Conservation (phyloP, 2,888 invertebrate species). For the Thera obeliscata region DNA sequence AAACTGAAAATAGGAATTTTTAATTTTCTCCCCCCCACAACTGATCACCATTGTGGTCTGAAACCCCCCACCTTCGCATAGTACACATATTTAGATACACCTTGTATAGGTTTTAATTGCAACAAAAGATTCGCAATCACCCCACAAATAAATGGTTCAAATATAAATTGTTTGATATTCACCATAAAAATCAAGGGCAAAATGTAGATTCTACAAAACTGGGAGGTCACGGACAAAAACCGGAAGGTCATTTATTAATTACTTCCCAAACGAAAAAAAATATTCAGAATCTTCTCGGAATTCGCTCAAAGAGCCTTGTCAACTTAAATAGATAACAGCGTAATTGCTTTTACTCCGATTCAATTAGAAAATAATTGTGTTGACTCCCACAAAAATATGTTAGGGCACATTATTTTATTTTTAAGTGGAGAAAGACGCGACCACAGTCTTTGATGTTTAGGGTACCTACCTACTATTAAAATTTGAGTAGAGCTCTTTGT, state of each 20-base stretch:
- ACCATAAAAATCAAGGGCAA: neutral
- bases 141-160: neutral
- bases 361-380: constrained; percentile 36
- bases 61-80: too few species aligned
- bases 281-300: constrained; percentile 17
- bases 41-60: too few species aligned
- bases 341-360: constrained; percentile 39
- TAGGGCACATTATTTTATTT: neutral
- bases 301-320: constrained; percentile 27
- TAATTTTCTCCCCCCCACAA: too few species aligned
- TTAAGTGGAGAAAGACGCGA: neutral
- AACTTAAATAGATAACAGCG: constrained; percentile 34
- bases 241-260: constrained; percentile 20
- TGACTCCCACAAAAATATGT: constrained; percentile 8
- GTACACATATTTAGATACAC: too few species aligned
- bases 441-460: too few species aligned
- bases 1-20: too few species aligned
- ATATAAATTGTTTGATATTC: neutral
- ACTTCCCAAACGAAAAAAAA: constrained; percentile 24
- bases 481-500: too few species aligned
- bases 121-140: too few species aligned
- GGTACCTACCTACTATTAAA: too few species aligned
- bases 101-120: too few species aligned
- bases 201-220: neutral
- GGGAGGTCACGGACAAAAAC: constrained; percentile 9